Evolutionary conservation across 2,888 invertebrate species (phyloP), one percentile per base, ranked within the genome.

Genomic region (Leptopilina drosophilae): DNA sequence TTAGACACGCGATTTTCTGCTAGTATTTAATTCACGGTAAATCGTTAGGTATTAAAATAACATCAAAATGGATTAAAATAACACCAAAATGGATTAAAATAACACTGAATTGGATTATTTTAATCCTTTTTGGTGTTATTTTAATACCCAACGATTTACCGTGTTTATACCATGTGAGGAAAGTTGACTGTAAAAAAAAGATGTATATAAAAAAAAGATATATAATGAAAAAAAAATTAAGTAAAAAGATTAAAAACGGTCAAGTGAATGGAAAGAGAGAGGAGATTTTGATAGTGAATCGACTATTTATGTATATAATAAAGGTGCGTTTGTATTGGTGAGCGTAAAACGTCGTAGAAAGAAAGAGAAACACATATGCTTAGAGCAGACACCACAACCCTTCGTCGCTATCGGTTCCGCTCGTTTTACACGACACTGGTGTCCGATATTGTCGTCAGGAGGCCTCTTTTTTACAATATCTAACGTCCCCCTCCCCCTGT

Each of bases 361-460:
- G 67, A 67, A 69, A 64, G 62, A 78, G 80, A 82, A 80, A 82
- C 81, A 81, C 49, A 49, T n/a, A n/a, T 49, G 49, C 49, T 49
- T 81, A 78, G 78, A 78, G 20, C 75, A 12, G 76, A 64, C 46
- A 62, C 62, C 14, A 75, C 69, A 78, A 65, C 79, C 78, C 64
- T 73, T 49, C 49, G 12, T 33, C 3, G 33, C 79, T 80, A 78
- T 78, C 78, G 78, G 77, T 67, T 80, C 77, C 12, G 12, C 49
- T 80, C 81, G 83, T 81, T 82, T 80, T 82, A 81, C 82, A 83
- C 78, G 83, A 82, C 80, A 77, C 80, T 82, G 81, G 81, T 82
- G 81, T 82, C 81, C 81, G 80, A 82, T 82, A 82, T 81, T 81
- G 82, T 81, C 82, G 78, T 80, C 82, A 76, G 78, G 77, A 81